A percentile compares a stretch with the other conserved stretches of the same genome.
Conservation (phyloP, 2,888 invertebrate genomes). For the Odontocolon sp. region DNA sequence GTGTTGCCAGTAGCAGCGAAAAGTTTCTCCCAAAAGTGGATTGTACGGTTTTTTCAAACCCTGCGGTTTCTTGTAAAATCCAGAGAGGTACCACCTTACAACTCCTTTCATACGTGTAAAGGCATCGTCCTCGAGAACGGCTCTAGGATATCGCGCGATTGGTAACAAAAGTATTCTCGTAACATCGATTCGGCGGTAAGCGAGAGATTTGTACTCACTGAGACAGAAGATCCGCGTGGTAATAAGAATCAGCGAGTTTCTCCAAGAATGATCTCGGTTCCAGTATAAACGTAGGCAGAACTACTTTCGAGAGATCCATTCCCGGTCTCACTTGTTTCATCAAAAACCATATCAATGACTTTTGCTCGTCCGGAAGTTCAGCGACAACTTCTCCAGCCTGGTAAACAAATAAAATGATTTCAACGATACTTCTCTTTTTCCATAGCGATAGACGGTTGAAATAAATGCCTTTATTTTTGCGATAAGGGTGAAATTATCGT, state of each 20-base stretch:
- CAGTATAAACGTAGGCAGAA: constrained; percentile 95
- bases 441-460: background rate
- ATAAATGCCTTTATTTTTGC: no score
- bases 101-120: constrained; percentile 94
- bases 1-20: constrained; percentile 95
- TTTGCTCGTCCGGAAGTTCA: constrained; percentile 96
- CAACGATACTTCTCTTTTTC: background rate
- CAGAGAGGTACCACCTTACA: constrained; percentile 95
- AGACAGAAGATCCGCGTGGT: constrained; percentile 94
- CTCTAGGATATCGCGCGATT: constrained; percentile 75
- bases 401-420: constrained; percentile 46
- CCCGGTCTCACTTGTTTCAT: constrained; percentile 97
- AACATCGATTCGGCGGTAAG: background rate
- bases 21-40: constrained; percentile 95
- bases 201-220: constrained; percentile 83
- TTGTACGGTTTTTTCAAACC: constrained; percentile 98
- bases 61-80: constrained; percentile 96
- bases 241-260: constrained; percentile 96
- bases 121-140: constrained; percentile 92
- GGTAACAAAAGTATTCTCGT: background rate
- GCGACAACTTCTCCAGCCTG: constrained; percentile 93
- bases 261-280: constrained; percentile 97
- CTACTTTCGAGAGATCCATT: constrained; percentile 97
- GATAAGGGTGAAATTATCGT: no score
- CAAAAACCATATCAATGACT: constrained; percentile 96